Conservation (phyloP, 2,888 invertebrate species). For the Orthosia gothica region DNA sequence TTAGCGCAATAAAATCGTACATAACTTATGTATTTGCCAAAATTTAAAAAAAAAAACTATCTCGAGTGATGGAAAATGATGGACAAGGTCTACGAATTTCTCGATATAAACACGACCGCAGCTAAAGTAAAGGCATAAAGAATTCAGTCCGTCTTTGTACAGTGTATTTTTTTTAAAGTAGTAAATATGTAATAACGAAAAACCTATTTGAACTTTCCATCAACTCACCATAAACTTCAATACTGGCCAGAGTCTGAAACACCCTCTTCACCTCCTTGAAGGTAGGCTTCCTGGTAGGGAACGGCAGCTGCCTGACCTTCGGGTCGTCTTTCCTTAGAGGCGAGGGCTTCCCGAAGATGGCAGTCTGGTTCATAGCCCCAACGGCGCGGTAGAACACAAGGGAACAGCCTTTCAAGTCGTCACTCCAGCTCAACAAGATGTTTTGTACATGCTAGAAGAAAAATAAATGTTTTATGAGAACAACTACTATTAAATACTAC, state of each 20-base stretch:
- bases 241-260: constrained; percentile 93
- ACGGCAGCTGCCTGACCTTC: constrained; percentile 94
- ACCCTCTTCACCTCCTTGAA: constrained; percentile 95
- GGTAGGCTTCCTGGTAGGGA: constrained; percentile 96
- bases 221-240: constrained; percentile 93
- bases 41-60: too few species aligned
- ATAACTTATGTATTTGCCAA: too few species aligned
- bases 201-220: neutral
- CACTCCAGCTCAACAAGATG: constrained; percentile 93
- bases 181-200: too few species aligned
- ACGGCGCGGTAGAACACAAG: constrained; percentile 95
- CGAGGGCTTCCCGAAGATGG: constrained; percentile 95
- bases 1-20: too few species aligned
- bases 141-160: too few species aligned
- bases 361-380: constrained; percentile 93
- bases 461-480: constrained; percentile 13
- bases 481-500: neutral
- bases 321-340: constrained; percentile 92
- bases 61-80: neutral
- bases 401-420: constrained; percentile 93
- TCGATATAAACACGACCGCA: neutral
- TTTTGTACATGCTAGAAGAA: constrained; percentile 94
- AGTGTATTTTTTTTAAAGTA: too few species aligned
- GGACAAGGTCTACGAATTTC: neutral
- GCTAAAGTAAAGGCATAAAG: too few species aligned